Percentiles rank a stretch among this genome's conserved stretches.
Conservation (phyloP, 2,113 vertebrate species). For the Sceloporus undulatus region DNA sequence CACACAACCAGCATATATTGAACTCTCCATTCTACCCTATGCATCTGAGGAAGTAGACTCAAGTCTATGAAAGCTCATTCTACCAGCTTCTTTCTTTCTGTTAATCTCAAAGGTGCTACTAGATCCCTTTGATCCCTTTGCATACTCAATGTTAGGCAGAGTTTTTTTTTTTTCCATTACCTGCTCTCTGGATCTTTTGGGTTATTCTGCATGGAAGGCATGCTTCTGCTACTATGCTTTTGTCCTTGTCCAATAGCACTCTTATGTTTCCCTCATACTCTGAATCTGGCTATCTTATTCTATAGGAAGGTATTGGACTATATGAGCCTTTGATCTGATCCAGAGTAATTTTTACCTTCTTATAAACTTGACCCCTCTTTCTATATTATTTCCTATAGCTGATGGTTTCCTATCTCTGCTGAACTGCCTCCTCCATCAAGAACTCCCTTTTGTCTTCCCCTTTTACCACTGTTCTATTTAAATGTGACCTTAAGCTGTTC, state of each 20-base stretch:
- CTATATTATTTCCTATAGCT: neutral
- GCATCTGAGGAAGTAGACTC: too few relatives aligned
- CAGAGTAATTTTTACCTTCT: conserved; percentile 6
- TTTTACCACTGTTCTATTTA: conserved; percentile 12
- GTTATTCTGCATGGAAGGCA: too few relatives aligned
- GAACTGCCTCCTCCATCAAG: conserved; percentile 18
- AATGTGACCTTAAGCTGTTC: conserved; percentile 30
- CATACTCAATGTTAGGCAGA: too few relatives aligned
- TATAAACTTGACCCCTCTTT: neutral
- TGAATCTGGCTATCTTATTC: neutral
- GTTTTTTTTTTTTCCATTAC: neutral
- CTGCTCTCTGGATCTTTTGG: too few relatives aligned
- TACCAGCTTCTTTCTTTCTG: too few relatives aligned
- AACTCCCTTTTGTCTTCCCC: conserved; percentile 18
- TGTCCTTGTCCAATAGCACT: too few relatives aligned
- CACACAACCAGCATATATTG: too few relatives aligned
- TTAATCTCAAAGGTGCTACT: too few relatives aligned
- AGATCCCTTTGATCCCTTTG: too few relatives aligned
- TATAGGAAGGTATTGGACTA: neutral
- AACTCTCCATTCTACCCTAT: too few relatives aligned
- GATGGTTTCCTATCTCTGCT: neutral
- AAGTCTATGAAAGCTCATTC: too few relatives aligned
- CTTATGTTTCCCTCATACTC: neutral
- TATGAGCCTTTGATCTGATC: neutral
- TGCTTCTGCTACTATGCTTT: too few relatives aligned